Conservation (phyloP, 2,113 vertebrate species). For the Bothrops jararaca region DNA sequence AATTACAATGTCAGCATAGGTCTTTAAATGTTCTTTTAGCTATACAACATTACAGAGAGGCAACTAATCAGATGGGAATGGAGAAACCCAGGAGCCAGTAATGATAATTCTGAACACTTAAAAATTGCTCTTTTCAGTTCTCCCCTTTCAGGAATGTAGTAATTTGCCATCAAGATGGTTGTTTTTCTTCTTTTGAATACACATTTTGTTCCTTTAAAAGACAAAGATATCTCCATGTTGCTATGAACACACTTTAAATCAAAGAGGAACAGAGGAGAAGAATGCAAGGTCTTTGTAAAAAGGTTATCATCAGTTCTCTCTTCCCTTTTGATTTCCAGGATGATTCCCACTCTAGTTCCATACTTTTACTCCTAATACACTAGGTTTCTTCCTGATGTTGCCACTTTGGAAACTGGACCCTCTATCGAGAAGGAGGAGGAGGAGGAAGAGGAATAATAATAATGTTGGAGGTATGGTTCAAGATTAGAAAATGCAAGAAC, state of each 20-base stretch:
- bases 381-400: background rate
- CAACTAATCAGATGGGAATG: no score
- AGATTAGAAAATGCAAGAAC: background rate
- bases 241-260: background rate
- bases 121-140: background rate
- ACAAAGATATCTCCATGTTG: background rate
- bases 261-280: background rate
- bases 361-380: background rate
- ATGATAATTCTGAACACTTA: no score
- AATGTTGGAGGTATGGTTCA: background rate
- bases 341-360: background rate
- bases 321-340: background rate
- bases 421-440: background rate
- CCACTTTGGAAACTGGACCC: background rate
- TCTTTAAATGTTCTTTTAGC: background rate
- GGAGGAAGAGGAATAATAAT: no score
- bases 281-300: background rate
- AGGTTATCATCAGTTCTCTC: background rate
- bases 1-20: background rate
- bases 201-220: background rate
- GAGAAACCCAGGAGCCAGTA: no score
- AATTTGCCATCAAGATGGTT: no score
- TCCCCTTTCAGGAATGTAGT: background rate
- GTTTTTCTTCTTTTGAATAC: background rate
- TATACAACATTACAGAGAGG: no score